Evolutionary conservation across 2,797 vertebrate genomes (phyloP).

Genomic region (Chloroceryle amazona): DNA sequence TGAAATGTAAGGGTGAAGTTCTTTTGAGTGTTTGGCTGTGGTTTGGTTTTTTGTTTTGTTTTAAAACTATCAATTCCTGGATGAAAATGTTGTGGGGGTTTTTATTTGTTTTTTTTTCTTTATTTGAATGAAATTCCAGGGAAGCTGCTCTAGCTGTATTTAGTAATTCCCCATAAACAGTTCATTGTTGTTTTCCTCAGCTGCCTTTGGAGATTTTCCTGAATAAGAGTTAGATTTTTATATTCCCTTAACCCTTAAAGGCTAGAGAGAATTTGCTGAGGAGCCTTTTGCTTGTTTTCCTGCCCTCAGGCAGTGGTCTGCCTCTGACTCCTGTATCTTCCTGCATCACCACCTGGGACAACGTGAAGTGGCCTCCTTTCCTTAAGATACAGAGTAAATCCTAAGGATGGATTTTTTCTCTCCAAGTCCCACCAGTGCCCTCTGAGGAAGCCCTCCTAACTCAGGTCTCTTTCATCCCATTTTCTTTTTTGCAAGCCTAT

Average conservation of each 20-base stretch:
- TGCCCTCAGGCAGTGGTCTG: conserved; percentile 1
- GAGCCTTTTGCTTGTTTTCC: not conserved
- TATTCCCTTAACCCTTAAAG: conserved; percentile 10
- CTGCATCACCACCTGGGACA: conserved; percentile 7
- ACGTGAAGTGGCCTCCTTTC: not conserved
- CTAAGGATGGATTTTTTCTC: not conserved
- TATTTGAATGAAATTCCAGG: not conserved
- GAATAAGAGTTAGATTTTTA: not conserved
- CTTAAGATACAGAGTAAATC: not conserved
- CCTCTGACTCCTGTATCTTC: not conserved
- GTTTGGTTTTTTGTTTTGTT: not conserved
- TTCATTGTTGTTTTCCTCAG: not conserved
- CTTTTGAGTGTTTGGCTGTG: not conserved
- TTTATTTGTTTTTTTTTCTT: not conserved
- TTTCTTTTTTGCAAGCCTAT: not conserved
- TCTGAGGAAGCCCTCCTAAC: not conserved
- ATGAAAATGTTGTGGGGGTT: not conserved
- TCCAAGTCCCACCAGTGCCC: not conserved
- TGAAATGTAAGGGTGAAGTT: not conserved
- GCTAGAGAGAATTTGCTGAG: not conserved
- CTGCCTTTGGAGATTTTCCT: not conserved
- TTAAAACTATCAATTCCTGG: not conserved
- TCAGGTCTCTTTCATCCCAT: not conserved
- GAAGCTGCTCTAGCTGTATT: not conserved
- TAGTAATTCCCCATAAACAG: not conserved